A percentile compares a stretch with the other conserved stretches of the same genome.
Evolutionary conservation across 1,140 invertebrate genomes (phyloP).

Genomic region (Listronotus bonariensis): DNA sequence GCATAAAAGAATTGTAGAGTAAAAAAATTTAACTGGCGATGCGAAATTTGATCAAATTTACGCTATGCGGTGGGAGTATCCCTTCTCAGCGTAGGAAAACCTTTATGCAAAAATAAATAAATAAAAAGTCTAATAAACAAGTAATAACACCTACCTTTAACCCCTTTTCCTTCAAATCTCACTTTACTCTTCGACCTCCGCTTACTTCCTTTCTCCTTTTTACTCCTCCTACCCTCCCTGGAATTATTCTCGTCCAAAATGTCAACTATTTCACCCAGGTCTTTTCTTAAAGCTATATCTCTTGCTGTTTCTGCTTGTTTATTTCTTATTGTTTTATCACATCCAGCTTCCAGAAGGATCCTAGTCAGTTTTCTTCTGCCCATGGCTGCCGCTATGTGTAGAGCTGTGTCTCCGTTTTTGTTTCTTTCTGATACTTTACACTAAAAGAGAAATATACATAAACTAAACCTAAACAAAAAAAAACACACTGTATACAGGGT

Average conservation of each 20-base stretch:
- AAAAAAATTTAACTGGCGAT: too few species aligned
- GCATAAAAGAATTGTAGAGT: too few species aligned
- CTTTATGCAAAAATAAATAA: too few species aligned
- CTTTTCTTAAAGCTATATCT: constrained; percentile 88
- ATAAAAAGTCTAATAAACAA: too few species aligned
- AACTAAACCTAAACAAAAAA: too few species aligned
- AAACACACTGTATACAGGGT: too few species aligned
- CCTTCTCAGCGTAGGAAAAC: neutral
- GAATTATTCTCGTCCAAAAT: constrained; percentile 53
- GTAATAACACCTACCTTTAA: constrained; percentile 31
- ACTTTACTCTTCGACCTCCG: constrained; percentile 54
- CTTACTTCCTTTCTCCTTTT: constrained; percentile 53
- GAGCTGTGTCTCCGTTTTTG: constrained; percentile 92
- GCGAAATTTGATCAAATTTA: too few species aligned
- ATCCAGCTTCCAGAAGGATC: constrained; percentile 86
- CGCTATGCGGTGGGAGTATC: neutral
- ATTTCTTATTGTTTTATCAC: constrained; percentile 78
- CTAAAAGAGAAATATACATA: constrained; percentile 50
- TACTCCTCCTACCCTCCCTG: constrained; percentile 57
- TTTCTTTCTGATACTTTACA: constrained; percentile 89
- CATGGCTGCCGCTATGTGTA: constrained; percentile 94
- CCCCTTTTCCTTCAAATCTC: constrained; percentile 53
- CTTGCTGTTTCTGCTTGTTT: constrained; percentile 91
- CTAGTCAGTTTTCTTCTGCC: constrained; percentile 88
- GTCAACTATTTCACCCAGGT: constrained; percentile 56